A percentile compares a stretch with the other conserved stretches of the same genome.
These are phyloP conservation scores for Thamnophis elegans DNA, from an alignment of 2,797 vertebrate species.

Conservation along the genomic window DNA sequence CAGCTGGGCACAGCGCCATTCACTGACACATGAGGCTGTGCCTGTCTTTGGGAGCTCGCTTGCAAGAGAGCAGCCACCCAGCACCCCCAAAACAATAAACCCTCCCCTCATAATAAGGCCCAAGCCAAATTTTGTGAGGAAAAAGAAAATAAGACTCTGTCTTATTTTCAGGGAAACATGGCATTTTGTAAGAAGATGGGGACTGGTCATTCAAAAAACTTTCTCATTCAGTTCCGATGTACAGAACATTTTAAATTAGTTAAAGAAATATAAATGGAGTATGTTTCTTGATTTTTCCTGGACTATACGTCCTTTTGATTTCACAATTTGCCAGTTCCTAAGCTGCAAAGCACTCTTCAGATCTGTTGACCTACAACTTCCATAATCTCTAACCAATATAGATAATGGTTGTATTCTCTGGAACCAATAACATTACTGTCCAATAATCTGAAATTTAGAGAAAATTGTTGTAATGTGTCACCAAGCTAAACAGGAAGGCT, in stretches of 20 bases:
- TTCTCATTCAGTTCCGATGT: background rate
- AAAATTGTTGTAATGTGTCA: slow-evolving; percentile 41
- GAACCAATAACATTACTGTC: background rate
- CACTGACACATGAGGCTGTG: too few relatives aligned
- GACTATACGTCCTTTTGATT: slow-evolving; percentile 27
- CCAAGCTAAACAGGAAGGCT: background rate
- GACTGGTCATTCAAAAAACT: background rate
- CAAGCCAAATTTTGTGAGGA: too few relatives aligned
- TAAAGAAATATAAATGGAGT: background rate
- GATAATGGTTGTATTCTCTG: background rate
- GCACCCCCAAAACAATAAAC: too few relatives aligned
- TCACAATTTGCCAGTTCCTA: slow-evolving; percentile 5
- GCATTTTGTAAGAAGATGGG: background rate
- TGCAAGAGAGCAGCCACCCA: too few relatives aligned
- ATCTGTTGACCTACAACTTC: background rate
- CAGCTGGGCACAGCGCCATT: too few relatives aligned
- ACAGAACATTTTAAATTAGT: background rate
- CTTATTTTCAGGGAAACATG: too few relatives aligned
- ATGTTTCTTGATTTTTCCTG: background rate
- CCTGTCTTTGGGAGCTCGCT: too few relatives aligned
- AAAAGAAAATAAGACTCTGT: too few relatives aligned
- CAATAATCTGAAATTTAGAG: background rate
- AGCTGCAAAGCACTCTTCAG: background rate
- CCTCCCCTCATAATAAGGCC: too few relatives aligned
- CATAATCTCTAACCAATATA: background rate